phyloP scores from a whole-genome alignment of 2,113 vertebrate genomes.

The Erythrocercus mccallii region DNA sequence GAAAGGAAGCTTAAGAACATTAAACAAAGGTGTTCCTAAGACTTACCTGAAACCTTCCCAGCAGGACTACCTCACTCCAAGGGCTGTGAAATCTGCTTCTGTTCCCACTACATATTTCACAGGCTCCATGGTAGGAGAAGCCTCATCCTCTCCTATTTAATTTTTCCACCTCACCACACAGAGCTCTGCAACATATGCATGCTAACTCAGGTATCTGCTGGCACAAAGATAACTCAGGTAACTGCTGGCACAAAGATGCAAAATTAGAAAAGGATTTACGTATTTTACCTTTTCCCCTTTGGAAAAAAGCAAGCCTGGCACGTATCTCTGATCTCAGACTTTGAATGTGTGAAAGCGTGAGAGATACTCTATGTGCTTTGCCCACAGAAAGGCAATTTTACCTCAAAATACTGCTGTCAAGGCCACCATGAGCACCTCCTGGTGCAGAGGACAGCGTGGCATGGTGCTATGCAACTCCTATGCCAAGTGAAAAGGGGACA shows the following conservation, averaged over 20 bases:
- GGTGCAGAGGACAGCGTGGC: accelerated
- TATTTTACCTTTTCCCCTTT: background rate
- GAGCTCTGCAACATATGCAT: background rate
- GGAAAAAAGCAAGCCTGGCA: background rate
- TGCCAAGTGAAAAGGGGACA: background rate
- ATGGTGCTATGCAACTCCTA: background rate
- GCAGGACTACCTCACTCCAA: background rate
- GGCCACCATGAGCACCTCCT: accelerated
- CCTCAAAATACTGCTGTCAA: background rate
- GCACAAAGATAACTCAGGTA: background rate
- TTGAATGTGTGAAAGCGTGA: background rate
- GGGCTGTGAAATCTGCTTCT: background rate
- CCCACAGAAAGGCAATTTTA: background rate
- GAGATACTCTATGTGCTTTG: background rate
- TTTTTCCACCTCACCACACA: background rate
- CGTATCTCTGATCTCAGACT: background rate
- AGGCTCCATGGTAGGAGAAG: background rate
- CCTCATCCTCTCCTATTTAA: background rate
- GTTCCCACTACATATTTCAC: background rate
- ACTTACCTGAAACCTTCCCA: background rate
- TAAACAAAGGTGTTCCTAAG: background rate
- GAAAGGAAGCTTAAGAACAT: background rate
- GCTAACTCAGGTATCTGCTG: background rate
- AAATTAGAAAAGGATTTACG: background rate
- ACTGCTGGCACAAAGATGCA: background rate